Percentiles rank a stretch among this genome's conserved stretches.
Evolutionary conservation across 2,888 invertebrate genomes (phyloP).

Genomic region (Drosophila anceps): DNA sequence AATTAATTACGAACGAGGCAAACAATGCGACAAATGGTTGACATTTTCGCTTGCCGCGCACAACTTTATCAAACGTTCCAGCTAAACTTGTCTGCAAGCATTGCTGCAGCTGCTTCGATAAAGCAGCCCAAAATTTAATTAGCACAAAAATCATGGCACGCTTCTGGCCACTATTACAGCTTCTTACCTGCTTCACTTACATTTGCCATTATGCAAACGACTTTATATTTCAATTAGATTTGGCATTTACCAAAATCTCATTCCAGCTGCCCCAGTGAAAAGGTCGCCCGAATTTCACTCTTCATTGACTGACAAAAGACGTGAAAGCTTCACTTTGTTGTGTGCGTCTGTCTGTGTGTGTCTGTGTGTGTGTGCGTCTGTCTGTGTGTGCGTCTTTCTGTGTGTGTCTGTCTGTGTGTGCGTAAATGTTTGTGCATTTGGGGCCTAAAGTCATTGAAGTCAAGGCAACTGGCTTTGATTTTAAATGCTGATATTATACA

Average conservation of each 20-base stretch:
- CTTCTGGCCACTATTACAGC: background rate
- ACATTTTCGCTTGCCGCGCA: conserved; percentile 37
- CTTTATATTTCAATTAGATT: conserved; percentile 23
- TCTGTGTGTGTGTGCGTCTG: background rate
- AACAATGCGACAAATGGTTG: conserved; percentile 63
- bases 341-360: background rate
- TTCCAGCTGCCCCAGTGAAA: background rate
- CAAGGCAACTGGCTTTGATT: conserved; percentile 9
- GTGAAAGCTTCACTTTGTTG: background rate
- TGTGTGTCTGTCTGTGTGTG: too few species aligned
- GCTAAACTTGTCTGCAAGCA: conserved; percentile 3
- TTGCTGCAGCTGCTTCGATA: conserved; percentile 12
- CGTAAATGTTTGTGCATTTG: background rate
- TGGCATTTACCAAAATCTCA: conserved; percentile 1
- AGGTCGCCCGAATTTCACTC: background rate
- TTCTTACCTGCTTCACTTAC: conserved; percentile 5
- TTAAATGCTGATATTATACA: conserved; percentile 6
- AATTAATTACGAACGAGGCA: conserved; percentile 69
- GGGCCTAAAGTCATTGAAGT: conserved; percentile 1
- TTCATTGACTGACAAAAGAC: conserved; percentile 12
- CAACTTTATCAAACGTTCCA: conserved; percentile 40
- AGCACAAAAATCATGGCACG: background rate
- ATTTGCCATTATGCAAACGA: conserved; percentile 26
- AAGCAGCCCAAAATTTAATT: background rate
- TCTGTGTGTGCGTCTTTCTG: too few species aligned